phyloP scores from a whole-genome alignment of 1,140 invertebrate species.

The Conopomorpha cramerella region DNA sequence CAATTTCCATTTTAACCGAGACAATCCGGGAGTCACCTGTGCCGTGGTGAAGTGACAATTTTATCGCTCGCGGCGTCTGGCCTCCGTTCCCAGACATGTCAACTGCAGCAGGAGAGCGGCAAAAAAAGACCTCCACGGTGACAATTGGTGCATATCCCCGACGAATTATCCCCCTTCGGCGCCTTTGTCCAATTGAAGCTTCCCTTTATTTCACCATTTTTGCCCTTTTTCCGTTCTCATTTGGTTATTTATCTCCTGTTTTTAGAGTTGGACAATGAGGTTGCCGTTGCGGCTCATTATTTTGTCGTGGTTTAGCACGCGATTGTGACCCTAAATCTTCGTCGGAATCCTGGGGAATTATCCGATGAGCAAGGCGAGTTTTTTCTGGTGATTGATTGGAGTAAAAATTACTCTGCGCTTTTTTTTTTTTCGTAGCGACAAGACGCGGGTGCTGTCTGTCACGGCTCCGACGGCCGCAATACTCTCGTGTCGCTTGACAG shows the following conservation, averaged over 20 bases:
- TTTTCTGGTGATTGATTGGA: conserved; percentile 53
- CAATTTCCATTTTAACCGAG: no score
- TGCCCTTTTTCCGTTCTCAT: conserved; percentile 55
- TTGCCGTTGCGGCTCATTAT: conserved; percentile 34
- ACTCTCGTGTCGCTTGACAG: conserved; percentile 15
- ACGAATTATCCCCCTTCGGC: conserved; percentile 55
- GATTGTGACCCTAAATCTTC: conserved; percentile 43
- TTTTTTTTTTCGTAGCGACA: no score
- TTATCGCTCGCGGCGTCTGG: conserved; percentile 15
- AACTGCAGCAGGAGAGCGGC: conserved; percentile 22
- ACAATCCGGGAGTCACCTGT: no score
- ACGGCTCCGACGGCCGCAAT: conserved; percentile 16
- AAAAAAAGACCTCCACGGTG: conserved; percentile 55
- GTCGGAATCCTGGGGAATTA: conserved; percentile 58
- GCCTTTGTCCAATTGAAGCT: conserved; percentile 54
- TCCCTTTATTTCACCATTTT: conserved; percentile 54
- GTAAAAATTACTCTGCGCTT: conserved; percentile 49
- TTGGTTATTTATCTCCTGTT: conserved; percentile 56
- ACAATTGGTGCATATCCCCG: conserved; percentile 56
- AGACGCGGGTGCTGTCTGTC: conserved; percentile 11
- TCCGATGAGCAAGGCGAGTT: conserved; percentile 31
- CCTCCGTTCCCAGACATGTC: conserved; percentile 16
- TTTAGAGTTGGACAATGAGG: conserved; percentile 49
- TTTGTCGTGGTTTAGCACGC: conserved; percentile 42
- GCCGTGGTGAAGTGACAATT: conserved; percentile 42